Evolutionary conservation across 1,140 invertebrate species (phyloP).

Genomic region (Atopsyche davidsoni): DNA sequence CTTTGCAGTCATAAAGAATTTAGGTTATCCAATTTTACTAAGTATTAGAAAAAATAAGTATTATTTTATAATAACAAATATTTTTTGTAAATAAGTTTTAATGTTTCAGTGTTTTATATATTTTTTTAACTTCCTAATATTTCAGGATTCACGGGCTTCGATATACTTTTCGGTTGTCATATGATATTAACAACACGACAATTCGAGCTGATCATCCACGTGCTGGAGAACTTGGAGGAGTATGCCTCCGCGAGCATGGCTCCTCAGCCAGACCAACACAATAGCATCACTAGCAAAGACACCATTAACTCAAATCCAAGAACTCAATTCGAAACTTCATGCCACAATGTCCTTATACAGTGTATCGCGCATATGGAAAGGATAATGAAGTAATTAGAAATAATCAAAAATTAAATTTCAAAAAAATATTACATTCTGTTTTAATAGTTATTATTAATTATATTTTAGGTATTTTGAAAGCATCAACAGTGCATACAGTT

Average conservation of each 20-base stretch:
- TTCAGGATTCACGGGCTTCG: constrained; percentile 10
- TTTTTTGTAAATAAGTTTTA: too few relatives aligned
- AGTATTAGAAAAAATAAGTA: too few relatives aligned
- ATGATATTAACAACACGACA: constrained; percentile 13
- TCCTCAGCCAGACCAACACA: too few relatives aligned
- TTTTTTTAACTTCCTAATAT: background rate
- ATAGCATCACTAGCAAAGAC: background rate
- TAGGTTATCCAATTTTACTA: too few relatives aligned
- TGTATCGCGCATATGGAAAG: constrained; percentile 12
- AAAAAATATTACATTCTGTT: too few relatives aligned
- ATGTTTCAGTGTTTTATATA: background rate
- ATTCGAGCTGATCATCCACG: constrained; percentile 15
- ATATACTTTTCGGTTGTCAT: constrained; percentile 7
- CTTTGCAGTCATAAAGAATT: too few relatives aligned
- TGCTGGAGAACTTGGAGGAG: constrained; percentile 14
- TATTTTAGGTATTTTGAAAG: constrained; percentile 7
- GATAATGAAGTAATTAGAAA: constrained; percentile 9
- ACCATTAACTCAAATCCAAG: background rate
- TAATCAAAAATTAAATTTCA: too few relatives aligned
- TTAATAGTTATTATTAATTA: background rate
- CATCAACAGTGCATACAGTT: constrained; percentile 7
- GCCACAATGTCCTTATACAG: constrained; percentile 6
- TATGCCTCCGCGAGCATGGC: constrained; percentile 1
- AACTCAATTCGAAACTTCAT: background rate
- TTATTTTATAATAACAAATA: too few relatives aligned